Evolutionary conservation across 2,888 invertebrate species (phyloP), one percentile per base, ranked within the genome.

Genomic region (Drosophila differens): DNA sequence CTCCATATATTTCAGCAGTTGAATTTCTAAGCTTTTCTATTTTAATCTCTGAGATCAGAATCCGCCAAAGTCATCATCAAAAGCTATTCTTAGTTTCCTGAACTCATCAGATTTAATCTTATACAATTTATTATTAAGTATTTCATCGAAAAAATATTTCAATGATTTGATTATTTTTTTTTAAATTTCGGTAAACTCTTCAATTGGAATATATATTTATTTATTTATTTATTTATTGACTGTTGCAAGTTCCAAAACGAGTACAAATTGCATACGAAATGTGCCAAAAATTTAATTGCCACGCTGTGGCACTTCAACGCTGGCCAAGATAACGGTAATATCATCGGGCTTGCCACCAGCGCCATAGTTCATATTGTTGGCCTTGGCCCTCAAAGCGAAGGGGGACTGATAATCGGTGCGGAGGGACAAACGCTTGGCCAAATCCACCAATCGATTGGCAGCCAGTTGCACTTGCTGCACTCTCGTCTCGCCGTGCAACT

Each of bases 401-500:
- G 90, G 90, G 0, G 89, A 85, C 3, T 66, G 52, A 22, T 52
- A 85, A 0, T 33, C 33, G 30, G 33, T 7, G 37, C 49, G 75
- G 0, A 64, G 6, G 0, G 89, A 81, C 0, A 86, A n/a, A 0
- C 67, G 39, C 1, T 51, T 55, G 39, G 85, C 89, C 57, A 68
- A 19, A 0, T 51, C 37, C 6, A 86, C 90, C 49, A 86, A n/a
- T 1, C 22, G n/a, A 35, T 70, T 44, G 71, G 79, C 85, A 4
- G 57, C 61, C 4, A n/a, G 14, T 22, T 85, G 90, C 14, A 90
- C 35, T 1, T 61, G 12, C 10, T 33, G 47, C 25, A 54, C 9
- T 0, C 47, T 58, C 0, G 52, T 75, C 7, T 59, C 63, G 14
- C 60, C 74, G 2, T 73, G 74, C 75, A 95, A 95, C 92, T 96